Conservation (phyloP, 2,113 vertebrate genomes). For the Podarcis cretensis region DNA sequence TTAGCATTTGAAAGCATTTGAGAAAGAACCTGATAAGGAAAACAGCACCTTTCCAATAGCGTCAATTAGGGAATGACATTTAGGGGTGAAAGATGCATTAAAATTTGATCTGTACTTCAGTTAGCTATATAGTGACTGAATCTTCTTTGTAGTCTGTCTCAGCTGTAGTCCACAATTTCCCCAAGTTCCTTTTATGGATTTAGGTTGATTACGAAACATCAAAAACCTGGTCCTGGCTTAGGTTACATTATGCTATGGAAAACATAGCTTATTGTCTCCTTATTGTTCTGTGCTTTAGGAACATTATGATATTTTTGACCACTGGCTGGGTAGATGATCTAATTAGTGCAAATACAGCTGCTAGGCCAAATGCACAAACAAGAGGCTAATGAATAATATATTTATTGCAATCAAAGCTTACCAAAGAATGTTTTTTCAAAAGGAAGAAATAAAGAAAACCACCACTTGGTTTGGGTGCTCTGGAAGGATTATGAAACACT, state of each 20-base stretch:
- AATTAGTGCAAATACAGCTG: constrained; percentile 59
- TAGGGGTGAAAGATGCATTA: constrained; percentile 37
- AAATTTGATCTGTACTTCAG: constrained; percentile 47
- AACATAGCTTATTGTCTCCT: constrained; percentile 23
- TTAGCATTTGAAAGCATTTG: not conserved
- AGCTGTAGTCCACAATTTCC: fast-evolving
- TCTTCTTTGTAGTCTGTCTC: constrained; percentile 21
- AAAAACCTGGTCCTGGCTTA: constrained; percentile 17
- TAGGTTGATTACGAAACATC: not conserved
- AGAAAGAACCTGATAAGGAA: not conserved
- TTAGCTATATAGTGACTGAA: constrained; percentile 30
- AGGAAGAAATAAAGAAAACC: too few species aligned
- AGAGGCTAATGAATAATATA: not conserved
- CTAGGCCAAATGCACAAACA: not conserved
- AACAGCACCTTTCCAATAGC: not conserved
- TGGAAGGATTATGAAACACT: constrained; percentile 26
- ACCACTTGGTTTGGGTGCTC: not conserved
- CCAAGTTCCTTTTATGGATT: constrained; percentile 31
- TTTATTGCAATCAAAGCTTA: too few species aligned
- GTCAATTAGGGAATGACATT: constrained; percentile 51
- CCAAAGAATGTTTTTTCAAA: too few species aligned
- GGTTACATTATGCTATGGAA: not conserved
- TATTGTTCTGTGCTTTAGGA: constrained; percentile 17
- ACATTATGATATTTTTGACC: constrained; percentile 25
- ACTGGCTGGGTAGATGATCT: constrained; percentile 29